phyloP scores from a whole-genome alignment of 92 coral and sea anemone species.

The Siderastrea radians region DNA sequence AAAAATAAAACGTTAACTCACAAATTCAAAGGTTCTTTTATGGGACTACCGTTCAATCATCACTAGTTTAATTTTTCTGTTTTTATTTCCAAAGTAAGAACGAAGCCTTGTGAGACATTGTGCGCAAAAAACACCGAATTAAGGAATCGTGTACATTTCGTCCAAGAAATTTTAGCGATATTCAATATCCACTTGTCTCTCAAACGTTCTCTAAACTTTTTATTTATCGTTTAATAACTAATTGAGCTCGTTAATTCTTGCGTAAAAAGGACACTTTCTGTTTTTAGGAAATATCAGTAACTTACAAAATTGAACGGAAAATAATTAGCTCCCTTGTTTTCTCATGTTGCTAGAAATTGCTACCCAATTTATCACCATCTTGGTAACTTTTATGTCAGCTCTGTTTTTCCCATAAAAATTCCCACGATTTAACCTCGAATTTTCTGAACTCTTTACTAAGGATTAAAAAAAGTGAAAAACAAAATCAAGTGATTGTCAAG shows the following conservation, averaged over 20 bases:
- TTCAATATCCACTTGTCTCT: not conserved
- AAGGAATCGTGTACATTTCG: too few species aligned
- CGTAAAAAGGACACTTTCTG: not conserved
- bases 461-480: too few species aligned
- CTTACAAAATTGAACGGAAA: not conserved
- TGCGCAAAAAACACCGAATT: too few species aligned
- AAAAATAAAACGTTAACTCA: too few species aligned
- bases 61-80: too few species aligned
- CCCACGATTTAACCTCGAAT: not conserved
- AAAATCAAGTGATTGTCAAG: too few species aligned
- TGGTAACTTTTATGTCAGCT: not conserved
- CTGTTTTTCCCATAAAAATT: not conserved
- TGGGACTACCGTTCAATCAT: too few species aligned
- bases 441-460: not conserved
- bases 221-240: not conserved
- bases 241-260: not conserved
- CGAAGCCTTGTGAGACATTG: too few species aligned
- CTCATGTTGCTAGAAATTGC: not conserved
- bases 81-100: too few species aligned
- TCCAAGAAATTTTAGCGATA: not conserved
- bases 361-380: not conserved
- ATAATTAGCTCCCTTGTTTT: not conserved
- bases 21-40: too few species aligned
- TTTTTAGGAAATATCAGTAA: too few species aligned
- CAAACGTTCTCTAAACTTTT: not conserved